Evolutionary conservation across 2,888 invertebrate species (phyloP), one percentile per base, ranked within the genome.

Genomic region (Amiota communis): DNA sequence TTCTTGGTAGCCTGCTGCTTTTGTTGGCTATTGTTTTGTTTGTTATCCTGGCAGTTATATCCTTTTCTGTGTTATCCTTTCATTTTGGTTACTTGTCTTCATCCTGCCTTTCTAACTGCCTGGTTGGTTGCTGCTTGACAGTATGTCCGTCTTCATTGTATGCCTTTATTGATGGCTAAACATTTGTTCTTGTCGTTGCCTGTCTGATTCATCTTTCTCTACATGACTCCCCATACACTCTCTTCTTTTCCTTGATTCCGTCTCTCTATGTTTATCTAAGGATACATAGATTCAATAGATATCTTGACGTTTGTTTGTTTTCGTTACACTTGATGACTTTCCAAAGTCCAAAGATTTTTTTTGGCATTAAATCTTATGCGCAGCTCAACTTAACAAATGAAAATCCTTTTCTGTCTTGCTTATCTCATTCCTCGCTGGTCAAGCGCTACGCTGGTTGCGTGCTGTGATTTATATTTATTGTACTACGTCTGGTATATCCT

Each of bases 261-360:
- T 36, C 36, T 36, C 36, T 6, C 36, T 36, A 6, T 36, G 36
- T 36, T 2, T 36, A 6, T 36, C 6, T 36, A 36, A 36, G 36
- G 36, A 53, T 15, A 9, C 53, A 53, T 9, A 53, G 13, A 53
- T 13, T 15, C 53, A 12, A 13, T 53, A 36, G 12, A 53, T 12
- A 59, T 63, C 71, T 48, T 15, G 51, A 12, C 46, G 65, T 20
- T 73, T 76, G 78, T 75, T 78, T 74, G 71, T 74, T 71, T 78
- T 72, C 71, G 73, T 70, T 71, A 75, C 80, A 77, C 75, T 83
- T 83, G 81, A 77, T 80, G 83, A 84, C 84, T 77, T 81, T 82
- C 74, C 79, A 83, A 80, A 84, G 80, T 80, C 77, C 72, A 36
- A 36, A 36, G 75, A 67, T 20, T 59, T 59, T n/a, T n/a, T 20